Conservation (phyloP, 2,113 vertebrate genomes). For the Otolemur garnettii region DNA sequence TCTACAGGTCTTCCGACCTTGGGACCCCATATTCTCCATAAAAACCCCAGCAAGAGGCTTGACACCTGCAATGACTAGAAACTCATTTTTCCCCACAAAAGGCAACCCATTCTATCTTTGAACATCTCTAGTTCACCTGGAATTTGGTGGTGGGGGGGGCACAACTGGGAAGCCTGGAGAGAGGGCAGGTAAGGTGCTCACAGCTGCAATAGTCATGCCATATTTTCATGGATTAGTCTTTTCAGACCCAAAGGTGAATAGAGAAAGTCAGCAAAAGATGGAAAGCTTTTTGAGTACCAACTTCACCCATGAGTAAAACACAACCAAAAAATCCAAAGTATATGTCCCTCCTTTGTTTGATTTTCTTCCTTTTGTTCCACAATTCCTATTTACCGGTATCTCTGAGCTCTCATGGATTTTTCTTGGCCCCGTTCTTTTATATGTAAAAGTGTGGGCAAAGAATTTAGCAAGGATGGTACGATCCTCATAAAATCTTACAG, state of each 20-base stretch:
- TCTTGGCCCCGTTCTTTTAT: neutral
- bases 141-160: too few relatives aligned
- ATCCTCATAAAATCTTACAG: neutral
- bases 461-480: neutral
- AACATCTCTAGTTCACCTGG: neutral
- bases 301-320: neutral
- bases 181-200: neutral
- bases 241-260: conserved; percentile 8
- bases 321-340: neutral
- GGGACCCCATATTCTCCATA: neutral
- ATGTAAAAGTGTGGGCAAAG: conserved; percentile 33
- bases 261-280: neutral
- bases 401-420: neutral
- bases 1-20: too few relatives aligned
- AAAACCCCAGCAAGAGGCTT: neutral
- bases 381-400: neutral
- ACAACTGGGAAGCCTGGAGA: too few relatives aligned
- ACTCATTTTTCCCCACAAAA: neutral
- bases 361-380: neutral
- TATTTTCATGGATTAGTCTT: neutral
- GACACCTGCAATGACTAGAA: neutral
- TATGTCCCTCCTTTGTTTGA: neutral
- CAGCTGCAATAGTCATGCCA: too few relatives aligned
- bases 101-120: too few relatives aligned
- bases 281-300: neutral